Evolutionary conservation across 2,797 vertebrate genomes (phyloP).

Genomic region (Diplodus sargus): DNA sequence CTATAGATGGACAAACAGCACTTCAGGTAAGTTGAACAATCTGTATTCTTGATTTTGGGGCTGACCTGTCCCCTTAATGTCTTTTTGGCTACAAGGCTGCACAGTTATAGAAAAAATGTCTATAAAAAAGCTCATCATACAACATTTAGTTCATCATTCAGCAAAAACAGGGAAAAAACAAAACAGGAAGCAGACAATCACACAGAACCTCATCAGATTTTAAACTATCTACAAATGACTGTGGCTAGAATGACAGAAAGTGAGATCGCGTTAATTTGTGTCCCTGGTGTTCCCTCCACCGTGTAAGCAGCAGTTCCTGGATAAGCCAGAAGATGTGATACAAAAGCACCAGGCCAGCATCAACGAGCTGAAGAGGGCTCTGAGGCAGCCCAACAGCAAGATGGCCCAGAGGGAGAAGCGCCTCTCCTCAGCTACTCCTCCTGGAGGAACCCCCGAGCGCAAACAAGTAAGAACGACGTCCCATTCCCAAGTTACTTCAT

Average conservation of each 20-base stretch:
- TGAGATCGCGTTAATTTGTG: conserved; percentile 1
- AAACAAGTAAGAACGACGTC: conserved; percentile 80
- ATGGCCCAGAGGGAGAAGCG: conserved; percentile 93
- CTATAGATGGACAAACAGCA: no score
- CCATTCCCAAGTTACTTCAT: background rate
- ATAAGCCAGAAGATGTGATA: conserved; percentile 97
- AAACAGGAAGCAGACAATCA: conserved; percentile 3
- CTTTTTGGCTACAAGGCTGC: background rate
- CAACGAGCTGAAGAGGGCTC: conserved; percentile 96
- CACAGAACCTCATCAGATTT: background rate
- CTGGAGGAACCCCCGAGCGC: conserved; percentile 92
- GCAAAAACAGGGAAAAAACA: background rate
- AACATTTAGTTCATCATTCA: background rate
- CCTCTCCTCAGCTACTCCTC: conserved; percentile 88
- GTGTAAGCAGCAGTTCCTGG: conserved; percentile 90
- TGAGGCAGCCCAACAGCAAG: conserved; percentile 98
- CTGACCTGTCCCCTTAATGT: background rate
- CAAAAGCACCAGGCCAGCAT: conserved; percentile 99
- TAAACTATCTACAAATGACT: background rate
- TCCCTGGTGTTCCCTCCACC: conserved; percentile 33
- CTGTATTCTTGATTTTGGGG: no score
- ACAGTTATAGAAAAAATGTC: background rate
- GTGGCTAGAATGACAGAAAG: background rate
- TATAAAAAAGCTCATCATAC: background rate
- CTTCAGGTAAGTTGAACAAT: no score